Conservation (phyloP, 2,797 vertebrate species). For the Ctenopoma multispine region DNA sequence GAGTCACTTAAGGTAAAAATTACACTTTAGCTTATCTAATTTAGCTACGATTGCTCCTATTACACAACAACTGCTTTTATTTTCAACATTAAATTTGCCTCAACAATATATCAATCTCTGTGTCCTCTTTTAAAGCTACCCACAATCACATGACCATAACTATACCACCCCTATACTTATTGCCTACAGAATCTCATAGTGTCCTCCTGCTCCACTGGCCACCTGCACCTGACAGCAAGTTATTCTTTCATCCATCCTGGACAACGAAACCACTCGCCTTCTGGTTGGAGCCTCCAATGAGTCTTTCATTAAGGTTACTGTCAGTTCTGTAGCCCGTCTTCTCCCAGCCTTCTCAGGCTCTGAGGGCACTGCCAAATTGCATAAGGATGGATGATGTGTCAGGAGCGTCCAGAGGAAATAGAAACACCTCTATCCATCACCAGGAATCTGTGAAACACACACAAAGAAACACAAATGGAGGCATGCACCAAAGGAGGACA, state of each 20-base stretch:
- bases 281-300: constrained; percentile 64
- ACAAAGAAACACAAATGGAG: constrained; percentile 59
- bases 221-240: constrained; percentile 65
- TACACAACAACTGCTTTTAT: constrained; percentile 3
- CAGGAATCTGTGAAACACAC: constrained; percentile 43
- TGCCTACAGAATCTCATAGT: constrained; percentile 65
- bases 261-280: constrained; percentile 59
- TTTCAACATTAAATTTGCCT: constrained; percentile 15
- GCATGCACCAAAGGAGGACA: constrained; percentile 45
- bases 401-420: constrained; percentile 80
- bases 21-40: neutral
- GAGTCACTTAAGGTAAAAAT: constrained; percentile 4
- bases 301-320: constrained; percentile 84
- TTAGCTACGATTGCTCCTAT: constrained; percentile 12
- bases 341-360: constrained; percentile 72
- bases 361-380: constrained; percentile 83
- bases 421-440: constrained; percentile 87
- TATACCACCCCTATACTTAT: constrained; percentile 46
- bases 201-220: constrained; percentile 51
- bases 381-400: constrained; percentile 87
- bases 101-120: constrained; percentile 4
- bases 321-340: constrained; percentile 70
- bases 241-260: constrained; percentile 67
- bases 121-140: constrained; percentile 3
- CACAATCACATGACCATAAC: constrained; percentile 49